A percentile compares a stretch with the other conserved stretches of the same genome.
Conservation (phyloP, 2,888 invertebrate genomes). For the Boloria selene region DNA sequence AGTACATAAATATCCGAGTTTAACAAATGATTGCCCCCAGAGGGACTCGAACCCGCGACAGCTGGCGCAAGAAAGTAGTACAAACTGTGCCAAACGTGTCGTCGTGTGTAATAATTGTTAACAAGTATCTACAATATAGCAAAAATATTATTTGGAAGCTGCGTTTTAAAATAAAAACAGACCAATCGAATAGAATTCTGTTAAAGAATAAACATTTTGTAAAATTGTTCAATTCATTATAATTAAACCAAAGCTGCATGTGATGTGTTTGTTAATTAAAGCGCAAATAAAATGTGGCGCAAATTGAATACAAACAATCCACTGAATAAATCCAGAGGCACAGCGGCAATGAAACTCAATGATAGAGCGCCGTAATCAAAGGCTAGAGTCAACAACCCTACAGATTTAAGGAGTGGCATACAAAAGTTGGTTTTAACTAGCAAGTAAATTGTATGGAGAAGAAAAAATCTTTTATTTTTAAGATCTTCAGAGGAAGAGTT, state of each 20-base stretch:
- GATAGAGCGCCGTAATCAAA: slow-evolving; percentile 10
- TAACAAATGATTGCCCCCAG: too few species aligned
- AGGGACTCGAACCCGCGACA: too few species aligned
- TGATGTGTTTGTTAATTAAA: slow-evolving; percentile 22
- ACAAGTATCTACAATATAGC: too few species aligned
- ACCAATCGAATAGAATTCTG: too few species aligned
- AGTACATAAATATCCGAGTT: too few species aligned
- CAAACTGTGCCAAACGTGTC: too few species aligned
- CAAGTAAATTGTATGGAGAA: neutral
- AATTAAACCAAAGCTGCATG: slow-evolving; percentile 10
- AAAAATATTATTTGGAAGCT: too few species aligned
- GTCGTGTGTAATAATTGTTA: too few species aligned
- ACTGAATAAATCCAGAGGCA: slow-evolving; percentile 8
- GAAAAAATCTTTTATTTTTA: too few species aligned
- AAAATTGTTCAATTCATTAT: neutral
- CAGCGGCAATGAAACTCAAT: slow-evolving; percentile 5
- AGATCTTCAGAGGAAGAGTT: too few species aligned
- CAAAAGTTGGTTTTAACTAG: slow-evolving; percentile 10
- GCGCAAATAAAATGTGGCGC: slow-evolving; percentile 17
- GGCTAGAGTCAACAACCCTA: slow-evolving; percentile 16
- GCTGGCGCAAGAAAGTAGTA: too few species aligned
- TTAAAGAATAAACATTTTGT: neutral
- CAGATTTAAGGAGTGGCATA: slow-evolving; percentile 6
- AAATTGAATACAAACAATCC: slow-evolving; percentile 11
- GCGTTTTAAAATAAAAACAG: too few species aligned